Percentiles rank a stretch among this genome's conserved stretches.
Evolutionary conservation across 2,888 invertebrate genomes (phyloP).

Genomic region (Mythimna pallens): DNA sequence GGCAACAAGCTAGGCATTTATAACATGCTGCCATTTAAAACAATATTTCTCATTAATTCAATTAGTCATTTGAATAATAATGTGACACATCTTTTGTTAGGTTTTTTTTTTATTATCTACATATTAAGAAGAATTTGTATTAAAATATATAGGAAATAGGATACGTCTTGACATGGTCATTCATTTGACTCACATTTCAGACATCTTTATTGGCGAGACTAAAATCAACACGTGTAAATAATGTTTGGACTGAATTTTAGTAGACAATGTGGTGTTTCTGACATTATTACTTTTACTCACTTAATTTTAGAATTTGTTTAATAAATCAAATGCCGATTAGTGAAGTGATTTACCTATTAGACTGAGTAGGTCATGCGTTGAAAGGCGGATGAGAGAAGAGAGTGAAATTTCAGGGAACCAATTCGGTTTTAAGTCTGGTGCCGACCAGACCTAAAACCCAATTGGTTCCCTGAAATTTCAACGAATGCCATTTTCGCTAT

Average conservation of each 20-base stretch:
- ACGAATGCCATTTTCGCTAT: no score
- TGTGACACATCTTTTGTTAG: conserved; percentile 1
- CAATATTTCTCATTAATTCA: conserved; percentile 13
- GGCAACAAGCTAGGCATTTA: not conserved
- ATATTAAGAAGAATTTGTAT: conserved; percentile 9
- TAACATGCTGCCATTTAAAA: not conserved
- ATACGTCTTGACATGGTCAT: conserved; percentile 28
- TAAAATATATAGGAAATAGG: conserved; percentile 22
- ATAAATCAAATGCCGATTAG: no score
- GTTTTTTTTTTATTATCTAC: conserved; percentile 4
- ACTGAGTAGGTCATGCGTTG: not conserved
- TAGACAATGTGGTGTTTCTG: not conserved
- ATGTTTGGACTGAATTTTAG: not conserved
- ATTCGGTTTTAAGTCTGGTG: no score
- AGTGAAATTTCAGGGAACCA: no score
- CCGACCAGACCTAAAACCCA: no score
- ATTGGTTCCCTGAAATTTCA: no score
- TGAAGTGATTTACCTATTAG: not conserved
- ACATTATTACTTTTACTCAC: not conserved
- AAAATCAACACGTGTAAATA: conserved; percentile 5
- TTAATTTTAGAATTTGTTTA: no score
- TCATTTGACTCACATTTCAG: conserved; percentile 21
- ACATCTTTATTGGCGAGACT: conserved; percentile 41
- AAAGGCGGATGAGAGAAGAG: no score
- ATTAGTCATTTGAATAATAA: conserved; percentile 18